A percentile compares a stretch with the other conserved stretches of the same genome.
phyloP scores from a whole-genome alignment of 2,888 invertebrate species.

The Anticlea derivata region DNA sequence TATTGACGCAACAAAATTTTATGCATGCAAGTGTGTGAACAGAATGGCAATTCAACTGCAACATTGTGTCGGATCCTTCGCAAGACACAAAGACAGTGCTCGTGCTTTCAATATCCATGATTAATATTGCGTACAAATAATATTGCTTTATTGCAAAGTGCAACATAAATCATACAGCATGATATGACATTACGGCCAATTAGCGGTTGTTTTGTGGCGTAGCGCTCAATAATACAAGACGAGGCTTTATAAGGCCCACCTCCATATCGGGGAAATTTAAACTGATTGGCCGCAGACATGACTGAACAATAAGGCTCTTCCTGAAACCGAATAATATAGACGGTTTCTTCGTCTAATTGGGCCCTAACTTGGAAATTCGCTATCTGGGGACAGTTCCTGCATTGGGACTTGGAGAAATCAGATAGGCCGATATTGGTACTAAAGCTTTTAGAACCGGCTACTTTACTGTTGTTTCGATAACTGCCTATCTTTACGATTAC shows the following conservation, averaged over 20 bases:
- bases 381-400: constrained; percentile 42
- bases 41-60: constrained; percentile 13
- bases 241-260: constrained; percentile 54
- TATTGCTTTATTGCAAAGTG: constrained; percentile 25
- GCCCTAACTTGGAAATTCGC: constrained; percentile 63
- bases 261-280: constrained; percentile 75
- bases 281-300: constrained; percentile 70
- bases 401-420: constrained; percentile 33
- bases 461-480: constrained; percentile 7
- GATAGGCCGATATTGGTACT: constrained; percentile 23
- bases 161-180: constrained; percentile 59
- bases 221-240: constrained; percentile 56
- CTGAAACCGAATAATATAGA: constrained; percentile 56
- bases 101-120: constrained; percentile 22
- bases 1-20: neutral
- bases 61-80: constrained; percentile 13
- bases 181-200: constrained; percentile 72
- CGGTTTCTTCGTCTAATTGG: constrained; percentile 66
- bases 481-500: neutral
- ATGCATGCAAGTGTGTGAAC: constrained; percentile 1
- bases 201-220: constrained; percentile 63
- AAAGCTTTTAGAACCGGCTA: constrained; percentile 7
- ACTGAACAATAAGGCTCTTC: constrained; percentile 69
- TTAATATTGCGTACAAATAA: constrained; percentile 28
- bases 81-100: constrained; percentile 15